Conservation (phyloP, 2,113 vertebrate genomes). For the Seriola rivoliana region DNA sequence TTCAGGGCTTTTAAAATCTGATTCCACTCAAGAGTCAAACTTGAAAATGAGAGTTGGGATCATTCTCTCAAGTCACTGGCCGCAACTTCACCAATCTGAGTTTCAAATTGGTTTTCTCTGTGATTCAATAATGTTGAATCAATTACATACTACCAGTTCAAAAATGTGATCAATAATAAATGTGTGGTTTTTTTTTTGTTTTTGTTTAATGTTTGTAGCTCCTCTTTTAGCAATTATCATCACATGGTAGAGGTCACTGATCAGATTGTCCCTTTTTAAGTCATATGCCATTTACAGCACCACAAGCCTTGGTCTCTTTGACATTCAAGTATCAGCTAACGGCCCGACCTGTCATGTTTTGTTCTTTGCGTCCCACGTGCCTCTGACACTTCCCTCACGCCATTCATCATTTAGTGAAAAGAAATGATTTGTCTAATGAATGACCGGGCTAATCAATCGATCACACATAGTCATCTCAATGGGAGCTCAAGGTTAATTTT, state of each 20-base stretch:
- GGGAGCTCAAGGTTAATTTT: conserved; percentile 68
- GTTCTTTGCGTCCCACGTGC: conserved; percentile 8
- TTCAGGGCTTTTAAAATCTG: too few relatives aligned
- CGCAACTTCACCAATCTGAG: too few relatives aligned
- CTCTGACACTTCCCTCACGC: conserved; percentile 33
- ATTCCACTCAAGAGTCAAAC: too few relatives aligned
- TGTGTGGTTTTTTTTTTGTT: too few relatives aligned
- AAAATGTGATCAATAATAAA: too few relatives aligned
- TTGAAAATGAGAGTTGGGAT: too few relatives aligned
- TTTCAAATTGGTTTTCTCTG: too few relatives aligned
- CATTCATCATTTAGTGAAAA: conserved; percentile 64
- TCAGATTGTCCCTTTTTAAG: conserved; percentile 18
- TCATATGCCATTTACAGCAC: not conserved
- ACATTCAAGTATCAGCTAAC: conserved; percentile 58
- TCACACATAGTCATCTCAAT: conserved; percentile 40
- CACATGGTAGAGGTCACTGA: conserved; percentile 27
- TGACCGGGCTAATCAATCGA: conserved; percentile 59
- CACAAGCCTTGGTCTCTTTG: conserved; percentile 23
- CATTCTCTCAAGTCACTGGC: too few relatives aligned
- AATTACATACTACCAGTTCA: too few relatives aligned
- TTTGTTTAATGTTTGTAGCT: too few relatives aligned
- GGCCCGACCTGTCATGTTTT: conserved; percentile 53
- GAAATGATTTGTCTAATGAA: conserved; percentile 59
- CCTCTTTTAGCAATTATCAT: not conserved
- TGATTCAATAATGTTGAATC: too few relatives aligned